A percentile compares a stretch with the other conserved stretches of the same genome.
Evolutionary conservation across 1,140 invertebrate species (phyloP).

Genomic region (Dendroctonus ponderosae): DNA sequence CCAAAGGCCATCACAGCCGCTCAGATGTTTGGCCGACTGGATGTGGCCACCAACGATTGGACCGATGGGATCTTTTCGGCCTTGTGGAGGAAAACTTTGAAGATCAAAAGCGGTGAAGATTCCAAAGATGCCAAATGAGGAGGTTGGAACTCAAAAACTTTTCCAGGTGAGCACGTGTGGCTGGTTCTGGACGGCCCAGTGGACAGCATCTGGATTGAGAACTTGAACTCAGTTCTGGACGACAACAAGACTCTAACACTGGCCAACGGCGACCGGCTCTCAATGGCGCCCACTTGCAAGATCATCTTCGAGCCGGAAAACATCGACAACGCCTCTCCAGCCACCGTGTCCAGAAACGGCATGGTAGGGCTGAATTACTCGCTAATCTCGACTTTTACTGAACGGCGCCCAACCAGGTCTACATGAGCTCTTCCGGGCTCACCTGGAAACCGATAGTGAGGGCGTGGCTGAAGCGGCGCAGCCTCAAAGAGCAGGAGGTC

Average conservation of each 20-base stretch:
- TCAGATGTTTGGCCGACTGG: slow-evolving; percentile 95
- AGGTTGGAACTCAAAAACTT: background rate
- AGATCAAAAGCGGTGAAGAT: slow-evolving; percentile 71
- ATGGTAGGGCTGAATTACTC: slow-evolving; percentile 62
- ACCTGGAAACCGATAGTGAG: slow-evolving; percentile 81
- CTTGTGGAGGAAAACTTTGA: slow-evolving; percentile 90
- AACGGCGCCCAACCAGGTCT: slow-evolving; percentile 54
- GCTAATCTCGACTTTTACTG: no score
- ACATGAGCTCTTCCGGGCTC: slow-evolving; percentile 94
- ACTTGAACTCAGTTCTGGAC: slow-evolving; percentile 93
- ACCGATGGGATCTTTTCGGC: slow-evolving; percentile 97
- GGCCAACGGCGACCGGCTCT: slow-evolving; percentile 89
- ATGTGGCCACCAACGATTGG: slow-evolving; percentile 98
- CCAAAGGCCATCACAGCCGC: slow-evolving; percentile 95
- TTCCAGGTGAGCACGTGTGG: slow-evolving; percentile 77
- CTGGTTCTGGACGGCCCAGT: slow-evolving; percentile 93
- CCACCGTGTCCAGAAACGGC: slow-evolving; percentile 92
- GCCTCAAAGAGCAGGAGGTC: slow-evolving; percentile 68
- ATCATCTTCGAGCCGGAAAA: slow-evolving; percentile 97
- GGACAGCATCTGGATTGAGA: slow-evolving; percentile 97
- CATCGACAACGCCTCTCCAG: slow-evolving; percentile 94
- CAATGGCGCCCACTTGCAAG: slow-evolving; percentile 90
- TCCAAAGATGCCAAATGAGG: background rate
- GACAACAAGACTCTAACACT: slow-evolving; percentile 93
- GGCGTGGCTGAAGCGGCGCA: slow-evolving; percentile 82